These are phyloP conservation scores for Drosophila incognita DNA, from an alignment of 2,888 invertebrate genomes.

Conservation along the genomic window DNA sequence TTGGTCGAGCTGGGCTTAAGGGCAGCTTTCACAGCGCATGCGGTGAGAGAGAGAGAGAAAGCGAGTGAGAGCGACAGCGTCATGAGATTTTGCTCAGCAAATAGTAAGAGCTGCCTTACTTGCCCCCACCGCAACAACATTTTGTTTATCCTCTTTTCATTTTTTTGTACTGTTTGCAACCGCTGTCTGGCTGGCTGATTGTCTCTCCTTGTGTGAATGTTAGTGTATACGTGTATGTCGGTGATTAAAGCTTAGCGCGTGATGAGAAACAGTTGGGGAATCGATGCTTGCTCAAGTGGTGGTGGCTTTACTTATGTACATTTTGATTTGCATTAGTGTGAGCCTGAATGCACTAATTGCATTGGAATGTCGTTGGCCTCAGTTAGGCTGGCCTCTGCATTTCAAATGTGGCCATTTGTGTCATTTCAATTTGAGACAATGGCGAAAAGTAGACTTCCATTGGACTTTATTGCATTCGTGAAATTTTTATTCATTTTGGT, in stretches of 20 bases:
- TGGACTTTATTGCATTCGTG: background rate
- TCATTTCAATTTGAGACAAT: slow-evolving; percentile 56
- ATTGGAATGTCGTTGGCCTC: slow-evolving; percentile 53
- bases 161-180: slow-evolving; percentile 45
- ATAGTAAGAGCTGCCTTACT: slow-evolving; percentile 64
- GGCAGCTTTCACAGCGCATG: slow-evolving; percentile 78
- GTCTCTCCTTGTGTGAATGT: slow-evolving; percentile 3
- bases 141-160: slow-evolving; percentile 48
- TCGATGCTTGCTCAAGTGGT: slow-evolving; percentile 52
- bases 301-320: slow-evolving; percentile 52
- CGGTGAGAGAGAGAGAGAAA: slow-evolving; percentile 51
- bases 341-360: slow-evolving; percentile 51
- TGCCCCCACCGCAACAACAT: slow-evolving; percentile 44
- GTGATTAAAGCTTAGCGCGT: slow-evolving; percentile 73
- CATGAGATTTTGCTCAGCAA: slow-evolving; percentile 70
- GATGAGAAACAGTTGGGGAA: slow-evolving; percentile 63
- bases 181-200: slow-evolving; percentile 38
- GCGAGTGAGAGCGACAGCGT: slow-evolving; percentile 39
- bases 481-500: background rate
- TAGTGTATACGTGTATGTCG: slow-evolving; percentile 24
- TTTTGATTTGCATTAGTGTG: slow-evolving; percentile 18
- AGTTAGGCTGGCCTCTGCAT: slow-evolving; percentile 27
- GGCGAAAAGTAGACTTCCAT: background rate
- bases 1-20: slow-evolving; percentile 74
- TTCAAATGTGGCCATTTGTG: slow-evolving; percentile 63